Percentiles rank a stretch among this genome's conserved stretches.
Conservation (phyloP, 2,888 invertebrate species). For the Teleiodes luculella region DNA sequence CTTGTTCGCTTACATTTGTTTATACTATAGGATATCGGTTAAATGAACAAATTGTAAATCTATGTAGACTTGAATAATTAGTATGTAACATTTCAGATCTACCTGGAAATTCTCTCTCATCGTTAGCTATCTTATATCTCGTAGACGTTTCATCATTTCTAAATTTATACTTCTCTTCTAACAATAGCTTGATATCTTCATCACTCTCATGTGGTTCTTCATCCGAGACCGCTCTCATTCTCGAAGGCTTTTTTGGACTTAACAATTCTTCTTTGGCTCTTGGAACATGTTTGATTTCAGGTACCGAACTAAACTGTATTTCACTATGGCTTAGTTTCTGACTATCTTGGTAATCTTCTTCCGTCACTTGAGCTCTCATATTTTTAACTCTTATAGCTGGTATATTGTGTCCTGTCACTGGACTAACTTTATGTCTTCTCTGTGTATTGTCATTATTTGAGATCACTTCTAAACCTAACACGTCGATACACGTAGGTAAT, state of each 20-base stretch:
- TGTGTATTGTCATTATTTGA: not conserved
- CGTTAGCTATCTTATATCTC: slow-evolving; percentile 47
- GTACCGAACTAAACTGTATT: not conserved
- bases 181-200: slow-evolving; percentile 45
- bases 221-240: not conserved
- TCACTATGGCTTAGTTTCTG: not conserved
- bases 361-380: no score
- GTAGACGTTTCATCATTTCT: slow-evolving; percentile 56
- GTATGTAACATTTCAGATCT: no score
- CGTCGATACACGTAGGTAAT: not conserved
- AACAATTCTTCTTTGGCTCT: not conserved
- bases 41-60: no score
- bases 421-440: slow-evolving; percentile 1
- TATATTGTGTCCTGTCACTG: not conserved
- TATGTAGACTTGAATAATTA: no score
- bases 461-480: not conserved
- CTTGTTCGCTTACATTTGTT: no score
- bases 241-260: not conserved
- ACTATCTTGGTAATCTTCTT: no score
- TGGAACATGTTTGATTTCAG: not conserved
- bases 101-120: slow-evolving; percentile 43
- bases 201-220: not conserved
- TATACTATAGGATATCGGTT: no score
- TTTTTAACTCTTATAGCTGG: not conserved
- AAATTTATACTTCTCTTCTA: slow-evolving; percentile 66